phyloP scores from a whole-genome alignment of 2,888 invertebrate genomes.

The Hipparchia semele region DNA sequence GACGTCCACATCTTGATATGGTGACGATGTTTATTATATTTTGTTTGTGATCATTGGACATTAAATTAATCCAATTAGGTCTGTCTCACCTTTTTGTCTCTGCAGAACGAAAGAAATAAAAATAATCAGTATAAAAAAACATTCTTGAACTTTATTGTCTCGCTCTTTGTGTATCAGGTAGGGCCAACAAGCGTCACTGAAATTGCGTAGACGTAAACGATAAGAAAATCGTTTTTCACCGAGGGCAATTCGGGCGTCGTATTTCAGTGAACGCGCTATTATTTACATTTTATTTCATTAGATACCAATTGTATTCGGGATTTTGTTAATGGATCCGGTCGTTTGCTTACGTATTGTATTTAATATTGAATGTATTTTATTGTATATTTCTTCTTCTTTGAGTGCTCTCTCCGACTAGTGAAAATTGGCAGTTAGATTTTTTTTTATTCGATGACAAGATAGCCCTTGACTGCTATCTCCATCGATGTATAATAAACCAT shows the following conservation, averaged over 20 bases:
- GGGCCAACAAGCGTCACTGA: constrained; percentile 33
- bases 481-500: no score
- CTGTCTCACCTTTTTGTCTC: no score
- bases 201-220: constrained; percentile 38
- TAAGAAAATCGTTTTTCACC: constrained; percentile 38
- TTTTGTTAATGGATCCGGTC: constrained; percentile 24
- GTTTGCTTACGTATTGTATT: constrained; percentile 22
- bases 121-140: no score
- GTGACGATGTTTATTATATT: no score
- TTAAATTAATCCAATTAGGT: no score
- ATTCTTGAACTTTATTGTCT: background rate
- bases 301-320: constrained; percentile 29
- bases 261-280: constrained; percentile 24
- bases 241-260: constrained; percentile 23
- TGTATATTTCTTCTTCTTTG: background rate
- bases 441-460: no score
- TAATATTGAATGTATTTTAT: background rate
- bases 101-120: no score
- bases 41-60: no score
- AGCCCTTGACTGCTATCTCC: no score
- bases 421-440: no score
- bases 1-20: no score
- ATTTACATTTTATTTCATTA: constrained; percentile 36
- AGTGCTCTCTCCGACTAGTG: no score
- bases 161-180: background rate